Evolutionary conservation across 2,888 invertebrate species (phyloP).

Genomic region (Thymelicus sylvestris): DNA sequence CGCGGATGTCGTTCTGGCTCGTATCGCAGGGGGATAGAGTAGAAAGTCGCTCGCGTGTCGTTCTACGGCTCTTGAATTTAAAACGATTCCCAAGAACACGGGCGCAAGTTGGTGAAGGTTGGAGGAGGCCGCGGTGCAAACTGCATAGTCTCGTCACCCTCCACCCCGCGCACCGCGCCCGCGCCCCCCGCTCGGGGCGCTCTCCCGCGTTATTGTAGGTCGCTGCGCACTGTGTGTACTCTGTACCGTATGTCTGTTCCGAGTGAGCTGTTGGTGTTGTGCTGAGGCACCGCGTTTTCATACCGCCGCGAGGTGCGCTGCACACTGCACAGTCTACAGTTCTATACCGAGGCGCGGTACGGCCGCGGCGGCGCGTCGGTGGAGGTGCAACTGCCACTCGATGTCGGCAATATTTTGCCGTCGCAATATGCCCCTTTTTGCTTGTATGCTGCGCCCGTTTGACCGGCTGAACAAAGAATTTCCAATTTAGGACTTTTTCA

Average conservation of each 20-base stretch:
- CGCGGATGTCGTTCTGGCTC: constrained; percentile 60
- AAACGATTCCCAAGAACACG: constrained; percentile 84
- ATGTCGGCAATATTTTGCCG: constrained; percentile 66
- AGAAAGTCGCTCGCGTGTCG: constrained; percentile 61
- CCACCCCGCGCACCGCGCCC: constrained; percentile 54
- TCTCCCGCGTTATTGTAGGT: constrained; percentile 71
- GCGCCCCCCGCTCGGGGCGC: constrained; percentile 48
- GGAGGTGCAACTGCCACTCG: constrained; percentile 52
- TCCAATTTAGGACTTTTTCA: constrained; percentile 40
- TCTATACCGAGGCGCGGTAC: too few relatives aligned
- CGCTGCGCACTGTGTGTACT: constrained; percentile 43
- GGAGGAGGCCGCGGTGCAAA: constrained; percentile 83
- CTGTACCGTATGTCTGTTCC: constrained; percentile 65
- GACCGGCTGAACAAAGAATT: constrained; percentile 51
- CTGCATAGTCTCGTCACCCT: constrained; percentile 82
- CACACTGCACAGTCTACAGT: constrained; percentile 34
- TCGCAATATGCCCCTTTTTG: constrained; percentile 58
- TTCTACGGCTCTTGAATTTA: constrained; percentile 82
- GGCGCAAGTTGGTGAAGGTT: constrained; percentile 83
- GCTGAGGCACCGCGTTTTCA: constrained; percentile 75
- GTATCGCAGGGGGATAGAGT: constrained; percentile 60
- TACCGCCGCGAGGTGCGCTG: constrained; percentile 61
- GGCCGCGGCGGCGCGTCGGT: too few relatives aligned
- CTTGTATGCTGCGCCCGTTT: constrained; percentile 50
- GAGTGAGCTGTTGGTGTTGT: constrained; percentile 80